Conservation (phyloP, 2,797 vertebrate species). For the Pagetopsis macropterus region DNA sequence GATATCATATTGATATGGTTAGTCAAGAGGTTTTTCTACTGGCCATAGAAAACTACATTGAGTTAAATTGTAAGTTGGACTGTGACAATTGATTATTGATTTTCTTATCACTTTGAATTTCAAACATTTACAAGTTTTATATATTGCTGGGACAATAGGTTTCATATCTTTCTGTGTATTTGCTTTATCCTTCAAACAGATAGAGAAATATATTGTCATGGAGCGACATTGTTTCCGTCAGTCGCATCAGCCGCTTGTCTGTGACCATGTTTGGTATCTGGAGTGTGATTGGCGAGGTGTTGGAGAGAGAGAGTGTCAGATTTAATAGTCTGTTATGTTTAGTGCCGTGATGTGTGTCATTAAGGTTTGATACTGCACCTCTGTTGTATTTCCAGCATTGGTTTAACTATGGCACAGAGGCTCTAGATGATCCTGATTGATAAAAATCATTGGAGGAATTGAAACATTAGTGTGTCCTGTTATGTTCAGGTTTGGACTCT, state of each 20-base stretch:
- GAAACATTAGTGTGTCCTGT: not conserved
- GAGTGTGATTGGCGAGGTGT: conserved; percentile 69
- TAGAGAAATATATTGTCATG: conserved; percentile 32
- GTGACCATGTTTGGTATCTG: conserved; percentile 79
- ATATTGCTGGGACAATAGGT: not conserved
- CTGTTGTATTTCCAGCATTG: conserved; percentile 12
- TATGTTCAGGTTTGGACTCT: no score
- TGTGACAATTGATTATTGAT: not conserved
- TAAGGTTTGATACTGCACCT: conserved; percentile 3
- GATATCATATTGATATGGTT: not conserved
- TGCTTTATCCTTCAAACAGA: conserved; percentile 6
- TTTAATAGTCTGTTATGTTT: conserved; percentile 62
- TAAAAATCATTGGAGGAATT: conserved; percentile 2
- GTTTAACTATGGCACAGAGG: not conserved
- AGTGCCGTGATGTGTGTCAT: conserved; percentile 40
- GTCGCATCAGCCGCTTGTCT: conserved; percentile 50
- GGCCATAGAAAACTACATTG: not conserved
- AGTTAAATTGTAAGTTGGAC: not conserved
- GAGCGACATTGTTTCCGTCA: conserved; percentile 45
- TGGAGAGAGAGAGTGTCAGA: conserved; percentile 53
- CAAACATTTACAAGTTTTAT: not conserved
- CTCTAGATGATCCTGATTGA: not conserved
- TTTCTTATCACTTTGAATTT: not conserved
- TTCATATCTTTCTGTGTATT: not conserved
- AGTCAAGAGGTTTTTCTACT: not conserved